phyloP scores from a whole-genome alignment of 2,113 vertebrate genomes.

The Rhabdomys dilectus region DNA sequence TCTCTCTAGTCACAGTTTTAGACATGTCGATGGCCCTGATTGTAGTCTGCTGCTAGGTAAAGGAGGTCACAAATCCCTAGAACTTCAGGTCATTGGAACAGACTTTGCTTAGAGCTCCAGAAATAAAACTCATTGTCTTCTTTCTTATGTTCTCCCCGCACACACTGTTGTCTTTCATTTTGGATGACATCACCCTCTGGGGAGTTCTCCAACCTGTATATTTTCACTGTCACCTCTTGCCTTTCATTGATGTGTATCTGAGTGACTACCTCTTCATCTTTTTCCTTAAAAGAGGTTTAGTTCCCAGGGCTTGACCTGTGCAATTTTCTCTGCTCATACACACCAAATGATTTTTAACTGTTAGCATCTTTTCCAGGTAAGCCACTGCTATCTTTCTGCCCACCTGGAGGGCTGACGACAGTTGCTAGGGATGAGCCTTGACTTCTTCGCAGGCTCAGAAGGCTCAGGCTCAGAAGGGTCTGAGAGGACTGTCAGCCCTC shows the following conservation, averaged over 20 bases:
- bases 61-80: conserved; percentile 29
- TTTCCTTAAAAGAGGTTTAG: background rate
- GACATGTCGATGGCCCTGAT: conserved; percentile 8
- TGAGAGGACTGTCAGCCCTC: background rate
- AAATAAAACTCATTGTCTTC: conserved; percentile 33
- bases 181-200: conserved; percentile 1
- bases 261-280: background rate
- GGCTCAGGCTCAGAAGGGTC: background rate
- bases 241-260: background rate
- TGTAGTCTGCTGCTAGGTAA: conserved; percentile 14
- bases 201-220: background rate
- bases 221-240: background rate
- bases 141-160: background rate
- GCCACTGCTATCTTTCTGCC: background rate
- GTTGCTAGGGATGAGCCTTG: background rate
- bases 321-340: background rate
- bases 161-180: conserved; percentile 12
- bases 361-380: conserved; percentile 44
- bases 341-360: background rate
- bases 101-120: conserved; percentile 55
- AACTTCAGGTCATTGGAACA: background rate
- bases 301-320: conserved; percentile 26
- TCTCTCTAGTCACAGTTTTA: conserved; percentile 30
- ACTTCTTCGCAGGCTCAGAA: background rate
- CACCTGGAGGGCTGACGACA: background rate